phyloP scores from a whole-genome alignment of 2,797 vertebrate genomes.

The Trachurus trachurus region DNA sequence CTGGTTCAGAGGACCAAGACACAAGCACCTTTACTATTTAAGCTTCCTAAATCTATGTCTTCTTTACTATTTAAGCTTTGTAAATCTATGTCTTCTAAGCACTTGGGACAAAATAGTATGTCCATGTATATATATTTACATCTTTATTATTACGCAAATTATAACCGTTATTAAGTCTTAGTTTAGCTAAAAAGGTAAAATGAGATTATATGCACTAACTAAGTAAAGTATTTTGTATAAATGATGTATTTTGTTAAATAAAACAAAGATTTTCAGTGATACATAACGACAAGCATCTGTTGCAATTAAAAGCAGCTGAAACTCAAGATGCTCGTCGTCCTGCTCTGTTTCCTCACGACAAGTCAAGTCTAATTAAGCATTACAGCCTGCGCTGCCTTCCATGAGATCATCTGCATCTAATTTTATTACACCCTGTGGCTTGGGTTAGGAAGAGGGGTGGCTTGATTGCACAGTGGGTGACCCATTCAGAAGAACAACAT shows the following conservation, averaged over 20 bases:
- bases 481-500: conserved; percentile 48
- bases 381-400: conserved; percentile 12
- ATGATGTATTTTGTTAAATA: conserved; percentile 64
- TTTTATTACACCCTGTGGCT: conserved; percentile 54
- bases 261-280: conserved; percentile 28
- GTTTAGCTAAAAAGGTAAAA: conserved; percentile 13
- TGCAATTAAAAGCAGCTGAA: conserved; percentile 38
- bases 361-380: conserved; percentile 27
- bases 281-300: conserved; percentile 1
- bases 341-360: conserved; percentile 4
- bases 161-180: background rate
- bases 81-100: conserved; percentile 33
- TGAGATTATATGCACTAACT: conserved; percentile 36
- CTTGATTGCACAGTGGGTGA: conserved; percentile 51
- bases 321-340: conserved; percentile 9
- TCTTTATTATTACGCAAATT: background rate
- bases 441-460: conserved; percentile 37
- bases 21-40: conserved; percentile 90
- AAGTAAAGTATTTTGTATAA: conserved; percentile 59
- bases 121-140: conserved; percentile 31
- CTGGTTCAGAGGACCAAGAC: conserved; percentile 83
- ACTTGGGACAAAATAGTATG: background rate
- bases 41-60: conserved; percentile 22
- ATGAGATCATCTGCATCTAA: conserved; percentile 60
- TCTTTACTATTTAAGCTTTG: conserved; percentile 84